These are phyloP conservation scores for Aporrectodea caliginosa DNA, from an alignment of 1,140 invertebrate genomes.

Conservation along the genomic window DNA sequence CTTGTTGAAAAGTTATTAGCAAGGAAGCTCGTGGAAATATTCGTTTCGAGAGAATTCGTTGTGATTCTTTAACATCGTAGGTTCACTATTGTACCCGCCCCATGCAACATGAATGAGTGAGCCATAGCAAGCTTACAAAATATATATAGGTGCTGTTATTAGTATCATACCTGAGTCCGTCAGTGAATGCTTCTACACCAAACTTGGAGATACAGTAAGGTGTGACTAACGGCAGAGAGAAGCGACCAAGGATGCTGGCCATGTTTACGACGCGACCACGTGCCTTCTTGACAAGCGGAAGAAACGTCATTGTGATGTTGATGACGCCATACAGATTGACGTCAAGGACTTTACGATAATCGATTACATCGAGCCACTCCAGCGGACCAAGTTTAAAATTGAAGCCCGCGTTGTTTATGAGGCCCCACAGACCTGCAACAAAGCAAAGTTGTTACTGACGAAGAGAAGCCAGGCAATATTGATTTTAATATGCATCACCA, in stretches of 20 bases:
- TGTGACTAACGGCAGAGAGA: slow-evolving; percentile 57
- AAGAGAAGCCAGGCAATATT: background rate
- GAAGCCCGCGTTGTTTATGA: slow-evolving; percentile 41
- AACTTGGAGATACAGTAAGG: slow-evolving; percentile 72
- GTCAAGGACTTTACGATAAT: slow-evolving; percentile 37
- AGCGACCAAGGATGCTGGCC: slow-evolving; percentile 41
- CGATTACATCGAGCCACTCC: slow-evolving; percentile 35
- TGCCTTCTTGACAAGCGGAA: slow-evolving; percentile 24
- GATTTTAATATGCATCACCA: background rate
- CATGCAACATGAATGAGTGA: background rate
- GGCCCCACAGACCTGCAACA: slow-evolving; percentile 34
- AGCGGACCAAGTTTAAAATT: slow-evolving; percentile 33
- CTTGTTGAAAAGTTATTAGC: background rate
- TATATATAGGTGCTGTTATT: background rate
- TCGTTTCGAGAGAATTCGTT: too few relatives aligned
- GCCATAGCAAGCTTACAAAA: background rate
- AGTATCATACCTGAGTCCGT: slow-evolving; percentile 63
- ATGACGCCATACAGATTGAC: slow-evolving; percentile 39
- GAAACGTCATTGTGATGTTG: slow-evolving; percentile 35
- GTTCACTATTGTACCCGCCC: too few relatives aligned
- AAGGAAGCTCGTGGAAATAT: background rate
- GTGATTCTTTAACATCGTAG: too few relatives aligned
- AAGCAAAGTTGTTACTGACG: background rate
- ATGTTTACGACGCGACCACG: slow-evolving; percentile 18
- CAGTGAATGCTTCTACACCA: slow-evolving; percentile 73